Evolutionary conservation across 2,113 vertebrate genomes (phyloP).

Genomic region (Macrotis lagotis): DNA sequence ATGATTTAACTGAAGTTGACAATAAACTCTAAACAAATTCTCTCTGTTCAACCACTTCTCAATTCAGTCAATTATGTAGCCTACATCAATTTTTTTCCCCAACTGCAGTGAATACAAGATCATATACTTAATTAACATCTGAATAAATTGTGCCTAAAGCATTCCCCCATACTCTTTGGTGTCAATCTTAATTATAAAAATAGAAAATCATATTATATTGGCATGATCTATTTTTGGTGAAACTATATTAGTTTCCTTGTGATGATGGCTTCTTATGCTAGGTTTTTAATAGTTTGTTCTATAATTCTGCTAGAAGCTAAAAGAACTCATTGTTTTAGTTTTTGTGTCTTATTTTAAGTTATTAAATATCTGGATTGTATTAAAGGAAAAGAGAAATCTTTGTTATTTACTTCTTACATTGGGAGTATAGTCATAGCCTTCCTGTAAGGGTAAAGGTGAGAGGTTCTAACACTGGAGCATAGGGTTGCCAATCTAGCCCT

Average conservation of each 20-base stretch:
- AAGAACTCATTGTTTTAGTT: not conserved
- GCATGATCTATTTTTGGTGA: not conserved
- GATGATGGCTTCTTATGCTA: not conserved
- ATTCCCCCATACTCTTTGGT: not conserved
- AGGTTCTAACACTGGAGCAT: not conserved
- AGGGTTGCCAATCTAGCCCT: not conserved
- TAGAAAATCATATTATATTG: not conserved
- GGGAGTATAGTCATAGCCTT: not conserved
- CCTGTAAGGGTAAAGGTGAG: not conserved
- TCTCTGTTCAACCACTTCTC: too few relatives aligned
- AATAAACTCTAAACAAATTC: too few relatives aligned
- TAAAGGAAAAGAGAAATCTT: not conserved
- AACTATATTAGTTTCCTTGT: not conserved
- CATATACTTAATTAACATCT: not conserved
- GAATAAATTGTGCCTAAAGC: not conserved
- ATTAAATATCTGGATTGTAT: not conserved
- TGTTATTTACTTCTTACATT: not conserved
- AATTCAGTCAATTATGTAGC: not conserved
- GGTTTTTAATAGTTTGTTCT: not conserved
- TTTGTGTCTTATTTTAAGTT: not conserved
- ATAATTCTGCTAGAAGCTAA: not conserved
- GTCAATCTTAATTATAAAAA: not conserved
- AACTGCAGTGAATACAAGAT: not conserved
- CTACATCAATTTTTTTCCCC: not conserved
- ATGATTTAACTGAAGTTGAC: too few relatives aligned